These are phyloP conservation scores for Amphipoea lucens DNA, from an alignment of 2,888 invertebrate species.

Conservation along the genomic window DNA sequence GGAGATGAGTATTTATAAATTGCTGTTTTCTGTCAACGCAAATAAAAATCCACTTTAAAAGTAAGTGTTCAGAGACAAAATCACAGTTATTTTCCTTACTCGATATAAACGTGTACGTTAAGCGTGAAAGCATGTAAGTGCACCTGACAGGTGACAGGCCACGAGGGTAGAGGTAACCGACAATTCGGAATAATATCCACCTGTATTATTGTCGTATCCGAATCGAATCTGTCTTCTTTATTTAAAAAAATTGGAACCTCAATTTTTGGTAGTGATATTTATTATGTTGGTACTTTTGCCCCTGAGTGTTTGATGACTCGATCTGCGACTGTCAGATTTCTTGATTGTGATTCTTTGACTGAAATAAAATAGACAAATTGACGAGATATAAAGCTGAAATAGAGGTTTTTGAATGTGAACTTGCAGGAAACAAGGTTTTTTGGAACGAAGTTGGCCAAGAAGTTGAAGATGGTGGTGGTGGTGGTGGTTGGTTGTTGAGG, in stretches of 20 bases:
- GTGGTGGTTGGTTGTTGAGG: no score
- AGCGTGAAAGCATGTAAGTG: slow-evolving; percentile 42
- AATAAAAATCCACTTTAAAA: slow-evolving; percentile 12
- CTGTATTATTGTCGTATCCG: slow-evolving; percentile 20
- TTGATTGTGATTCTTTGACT: background rate
- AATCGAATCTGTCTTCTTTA: slow-evolving; percentile 35
- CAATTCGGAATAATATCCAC: slow-evolving; percentile 34
- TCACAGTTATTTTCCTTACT: slow-evolving; percentile 17
- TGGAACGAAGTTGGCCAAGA: background rate
- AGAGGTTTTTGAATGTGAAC: background rate
- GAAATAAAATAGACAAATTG: background rate
- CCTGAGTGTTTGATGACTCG: background rate
- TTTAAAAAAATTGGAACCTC: slow-evolving; percentile 15
- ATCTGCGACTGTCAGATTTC: background rate
- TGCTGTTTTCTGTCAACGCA: background rate
- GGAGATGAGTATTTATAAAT: background rate
- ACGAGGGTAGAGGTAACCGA: slow-evolving; percentile 31
- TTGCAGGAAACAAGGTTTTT: background rate
- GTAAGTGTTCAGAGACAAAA: slow-evolving; percentile 25
- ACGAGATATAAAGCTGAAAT: background rate
- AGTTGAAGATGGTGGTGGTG: no score
- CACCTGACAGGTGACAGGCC: slow-evolving; percentile 47
- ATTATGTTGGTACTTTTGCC: slow-evolving; percentile 4
- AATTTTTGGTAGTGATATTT: slow-evolving; percentile 14
- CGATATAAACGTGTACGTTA: slow-evolving; percentile 17